These are phyloP conservation scores for Dicycla oo DNA, from an alignment of 2,888 invertebrate genomes.

Conservation along the genomic window DNA sequence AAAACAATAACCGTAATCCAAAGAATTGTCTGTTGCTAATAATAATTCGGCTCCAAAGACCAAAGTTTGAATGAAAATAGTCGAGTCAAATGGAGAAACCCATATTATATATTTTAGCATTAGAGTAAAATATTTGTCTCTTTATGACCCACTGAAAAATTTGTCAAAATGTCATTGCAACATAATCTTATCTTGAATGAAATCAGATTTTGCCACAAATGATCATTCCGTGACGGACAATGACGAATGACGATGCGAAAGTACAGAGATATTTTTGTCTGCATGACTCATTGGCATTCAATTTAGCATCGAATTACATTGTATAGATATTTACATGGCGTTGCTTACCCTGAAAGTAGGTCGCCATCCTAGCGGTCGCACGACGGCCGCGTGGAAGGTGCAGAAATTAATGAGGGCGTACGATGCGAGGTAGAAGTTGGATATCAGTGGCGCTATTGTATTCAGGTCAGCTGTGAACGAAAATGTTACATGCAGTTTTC, in stretches of 20 bases:
- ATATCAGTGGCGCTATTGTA: constrained; percentile 97
- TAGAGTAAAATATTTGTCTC: neutral
- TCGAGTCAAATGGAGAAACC: neutral
- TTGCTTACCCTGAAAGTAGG: constrained; percentile 95
- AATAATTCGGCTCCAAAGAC: neutral
- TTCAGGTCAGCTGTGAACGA: constrained; percentile 94
- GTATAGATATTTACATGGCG: constrained; percentile 30
- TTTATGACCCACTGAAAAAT: neutral
- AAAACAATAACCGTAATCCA: neutral
- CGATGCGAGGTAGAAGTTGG: constrained; percentile 98
- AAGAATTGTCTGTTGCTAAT: neutral
- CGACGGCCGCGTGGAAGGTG: constrained; percentile 97
- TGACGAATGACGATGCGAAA: constrained; percentile 26
- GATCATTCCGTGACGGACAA: constrained; percentile 18
- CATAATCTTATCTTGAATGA: neutral
- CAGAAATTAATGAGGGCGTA: constrained; percentile 98
- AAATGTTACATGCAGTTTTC: neutral
- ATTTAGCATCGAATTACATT: constrained; percentile 46
- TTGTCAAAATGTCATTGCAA: neutral
- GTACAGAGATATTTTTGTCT: constrained; percentile 26
- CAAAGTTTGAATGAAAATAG: neutral
- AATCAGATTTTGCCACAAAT: constrained; percentile 15
- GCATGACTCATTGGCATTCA: constrained; percentile 32
- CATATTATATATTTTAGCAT: no score
- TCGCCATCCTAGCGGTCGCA: constrained; percentile 97